Evolutionary conservation across 2,113 vertebrate species (phyloP).

Genomic region (Actinemys pallida): DNA sequence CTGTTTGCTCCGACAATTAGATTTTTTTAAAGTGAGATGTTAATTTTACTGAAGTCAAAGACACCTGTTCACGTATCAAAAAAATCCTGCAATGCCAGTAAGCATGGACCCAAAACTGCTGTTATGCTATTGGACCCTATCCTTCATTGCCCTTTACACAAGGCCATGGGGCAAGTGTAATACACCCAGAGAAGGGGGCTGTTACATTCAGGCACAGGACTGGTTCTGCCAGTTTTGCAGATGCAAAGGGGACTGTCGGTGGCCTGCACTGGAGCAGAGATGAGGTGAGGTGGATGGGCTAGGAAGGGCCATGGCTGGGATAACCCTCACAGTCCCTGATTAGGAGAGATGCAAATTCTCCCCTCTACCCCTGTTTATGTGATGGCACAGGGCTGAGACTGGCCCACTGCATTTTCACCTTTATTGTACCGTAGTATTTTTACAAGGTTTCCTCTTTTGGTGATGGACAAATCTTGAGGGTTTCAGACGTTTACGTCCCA

Average conservation of each 20-base stretch:
- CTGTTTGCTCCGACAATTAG: rapidly evolving
- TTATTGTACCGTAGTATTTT: background rate
- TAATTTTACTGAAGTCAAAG: rapidly evolving
- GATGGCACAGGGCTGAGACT: background rate
- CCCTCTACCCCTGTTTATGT: background rate
- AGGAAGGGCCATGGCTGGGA: background rate
- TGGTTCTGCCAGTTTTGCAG: background rate
- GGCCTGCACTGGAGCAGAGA: background rate
- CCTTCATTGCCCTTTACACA: background rate
- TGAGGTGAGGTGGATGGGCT: background rate
- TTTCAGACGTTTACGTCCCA: background rate
- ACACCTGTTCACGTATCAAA: background rate
- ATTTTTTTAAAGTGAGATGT: rapidly evolving
- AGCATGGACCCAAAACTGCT: background rate
- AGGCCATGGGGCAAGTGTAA: background rate
- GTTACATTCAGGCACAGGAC: background rate
- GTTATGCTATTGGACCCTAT: background rate
- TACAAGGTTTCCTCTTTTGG: background rate
- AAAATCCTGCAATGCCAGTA: background rate
- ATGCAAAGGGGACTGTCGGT: background rate
- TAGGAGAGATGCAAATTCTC: background rate
- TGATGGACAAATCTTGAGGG: background rate
- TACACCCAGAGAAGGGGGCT: background rate
- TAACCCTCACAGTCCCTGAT: background rate
- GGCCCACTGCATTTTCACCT: background rate